phyloP scores from a whole-genome alignment of 2,113 vertebrate genomes.

The Benitochromis conjunctus region DNA sequence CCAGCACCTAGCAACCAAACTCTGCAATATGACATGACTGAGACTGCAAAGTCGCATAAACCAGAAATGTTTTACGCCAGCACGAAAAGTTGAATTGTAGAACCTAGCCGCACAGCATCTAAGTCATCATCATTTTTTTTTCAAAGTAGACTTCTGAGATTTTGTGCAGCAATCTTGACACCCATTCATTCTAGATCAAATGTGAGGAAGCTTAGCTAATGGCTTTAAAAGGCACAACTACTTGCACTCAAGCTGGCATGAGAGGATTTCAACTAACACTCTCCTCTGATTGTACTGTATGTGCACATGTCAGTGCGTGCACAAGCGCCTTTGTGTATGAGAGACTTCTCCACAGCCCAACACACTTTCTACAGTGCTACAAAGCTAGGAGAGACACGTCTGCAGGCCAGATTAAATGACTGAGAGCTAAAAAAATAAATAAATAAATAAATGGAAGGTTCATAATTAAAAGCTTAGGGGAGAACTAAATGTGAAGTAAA shows the following conservation, averaged over 20 bases:
- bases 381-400: neutral
- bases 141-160: slow-evolving; percentile 65
- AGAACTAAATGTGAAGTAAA: neutral
- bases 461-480: neutral
- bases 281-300: slow-evolving; percentile 64
- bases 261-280: slow-evolving; percentile 78
- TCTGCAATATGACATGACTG: neutral
- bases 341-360: neutral
- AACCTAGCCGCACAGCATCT: slow-evolving; percentile 61
- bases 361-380: neutral
- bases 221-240: slow-evolving; percentile 82
- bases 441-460: neutral
- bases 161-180: slow-evolving; percentile 76
- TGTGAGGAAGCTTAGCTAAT: slow-evolving; percentile 83
- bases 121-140: slow-evolving; percentile 46
- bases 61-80: neutral
- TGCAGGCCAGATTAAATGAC: neutral
- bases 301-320: neutral
- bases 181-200: slow-evolving; percentile 83
- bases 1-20: neutral
- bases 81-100: slow-evolving; percentile 26
- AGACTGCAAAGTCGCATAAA: neutral
- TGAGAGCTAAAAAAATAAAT: neutral
- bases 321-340: neutral
- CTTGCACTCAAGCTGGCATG: slow-evolving; percentile 61